These are phyloP conservation scores for Eilema sororculum DNA, from an alignment of 2,888 invertebrate genomes.

Conservation along the genomic window DNA sequence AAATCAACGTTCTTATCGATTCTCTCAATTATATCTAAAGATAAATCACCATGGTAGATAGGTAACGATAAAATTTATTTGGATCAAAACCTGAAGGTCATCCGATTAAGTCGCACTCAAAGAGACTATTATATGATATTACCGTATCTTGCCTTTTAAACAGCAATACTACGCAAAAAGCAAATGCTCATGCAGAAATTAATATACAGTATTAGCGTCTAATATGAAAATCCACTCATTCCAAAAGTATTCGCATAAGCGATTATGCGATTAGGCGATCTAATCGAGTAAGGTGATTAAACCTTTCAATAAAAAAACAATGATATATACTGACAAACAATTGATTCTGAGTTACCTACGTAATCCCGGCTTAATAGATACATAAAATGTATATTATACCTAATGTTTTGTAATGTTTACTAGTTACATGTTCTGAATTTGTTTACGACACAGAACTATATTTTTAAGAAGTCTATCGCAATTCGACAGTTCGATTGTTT, in stretches of 20 bases:
- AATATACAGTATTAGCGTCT: background rate
- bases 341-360: too few relatives aligned
- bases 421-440: background rate
- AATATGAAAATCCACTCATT: too few relatives aligned
- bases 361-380: too few relatives aligned
- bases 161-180: background rate
- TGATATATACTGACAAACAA: too few relatives aligned
- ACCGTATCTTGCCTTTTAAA: background rate
- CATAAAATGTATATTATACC: too few relatives aligned
- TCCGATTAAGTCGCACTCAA: background rate
- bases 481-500: too few relatives aligned
- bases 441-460: background rate
- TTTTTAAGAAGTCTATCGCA: too few relatives aligned
- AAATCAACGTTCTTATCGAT: background rate
- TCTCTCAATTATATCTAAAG: slow-evolving; percentile 21
- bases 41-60: slow-evolving; percentile 44
- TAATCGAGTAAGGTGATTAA: too few relatives aligned
- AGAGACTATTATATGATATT: background rate
- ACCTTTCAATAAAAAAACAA: too few relatives aligned
- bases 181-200: background rate
- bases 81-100: background rate
- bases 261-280: too few relatives aligned
- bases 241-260: too few relatives aligned
- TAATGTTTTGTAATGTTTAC: too few relatives aligned
- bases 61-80: slow-evolving; percentile 2